Conservation (phyloP, 2,113 vertebrate species). For the Trochalopteron elliotii region DNA sequence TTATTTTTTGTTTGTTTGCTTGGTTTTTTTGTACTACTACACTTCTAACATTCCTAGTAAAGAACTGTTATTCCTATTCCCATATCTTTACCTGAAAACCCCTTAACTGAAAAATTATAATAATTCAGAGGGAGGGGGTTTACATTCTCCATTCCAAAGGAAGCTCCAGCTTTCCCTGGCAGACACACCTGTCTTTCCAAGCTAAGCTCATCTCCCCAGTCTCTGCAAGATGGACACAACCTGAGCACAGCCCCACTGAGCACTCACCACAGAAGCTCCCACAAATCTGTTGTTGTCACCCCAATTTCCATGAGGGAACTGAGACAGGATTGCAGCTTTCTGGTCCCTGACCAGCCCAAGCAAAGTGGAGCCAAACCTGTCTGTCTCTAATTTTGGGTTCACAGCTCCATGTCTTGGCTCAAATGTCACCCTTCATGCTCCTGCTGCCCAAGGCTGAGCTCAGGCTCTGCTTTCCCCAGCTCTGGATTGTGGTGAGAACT, state of each 20-base stretch:
- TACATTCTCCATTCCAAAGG: neutral
- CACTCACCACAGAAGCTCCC: fast-evolving
- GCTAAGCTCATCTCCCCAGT: neutral
- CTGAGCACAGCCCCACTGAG: fast-evolving
- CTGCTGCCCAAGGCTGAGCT: neutral
- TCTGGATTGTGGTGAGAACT: fast-evolving
- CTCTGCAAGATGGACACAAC: neutral
- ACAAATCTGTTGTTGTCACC: neutral
- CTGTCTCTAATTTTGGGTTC: neutral
- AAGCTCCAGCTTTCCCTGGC: neutral
- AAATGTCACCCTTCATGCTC: neutral
- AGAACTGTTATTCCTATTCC: no score
- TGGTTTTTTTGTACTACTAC: no score
- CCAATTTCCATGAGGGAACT: fast-evolving
- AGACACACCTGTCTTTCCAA: neutral
- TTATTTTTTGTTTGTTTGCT: no score
- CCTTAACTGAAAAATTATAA: no score
- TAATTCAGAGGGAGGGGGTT: no score
- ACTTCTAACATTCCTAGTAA: no score
- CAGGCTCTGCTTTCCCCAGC: neutral
- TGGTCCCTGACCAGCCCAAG: neutral
- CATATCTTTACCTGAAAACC: no score
- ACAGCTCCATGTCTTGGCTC: neutral
- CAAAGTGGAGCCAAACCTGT: neutral
- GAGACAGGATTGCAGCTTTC: neutral